phyloP scores from a whole-genome alignment of 2,797 vertebrate species.

The Microchirus variegatus region DNA sequence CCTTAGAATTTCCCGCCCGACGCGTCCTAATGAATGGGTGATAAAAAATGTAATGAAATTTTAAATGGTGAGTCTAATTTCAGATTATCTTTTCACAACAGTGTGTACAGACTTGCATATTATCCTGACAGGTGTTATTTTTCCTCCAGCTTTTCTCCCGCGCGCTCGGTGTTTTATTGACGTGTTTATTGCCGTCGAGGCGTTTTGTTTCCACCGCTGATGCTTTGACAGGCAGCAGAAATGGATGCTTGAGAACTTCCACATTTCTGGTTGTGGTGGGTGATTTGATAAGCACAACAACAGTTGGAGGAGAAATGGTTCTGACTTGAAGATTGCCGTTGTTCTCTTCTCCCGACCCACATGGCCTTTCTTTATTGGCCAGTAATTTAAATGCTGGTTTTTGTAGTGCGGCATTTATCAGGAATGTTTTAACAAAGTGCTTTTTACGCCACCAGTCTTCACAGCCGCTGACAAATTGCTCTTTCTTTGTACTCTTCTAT shows the following conservation, averaged over 20 bases:
- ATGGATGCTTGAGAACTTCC: conserved; percentile 17
- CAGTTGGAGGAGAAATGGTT: not conserved
- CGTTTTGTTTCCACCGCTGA: conserved; percentile 16
- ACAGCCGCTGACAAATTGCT: conserved; percentile 53
- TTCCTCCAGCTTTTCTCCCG: conserved; percentile 25
- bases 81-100: conserved; percentile 16
- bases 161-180: conserved; percentile 40
- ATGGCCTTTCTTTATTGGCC: conserved; percentile 17
- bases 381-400: conserved; percentile 37
- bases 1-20: conserved; percentile 21
- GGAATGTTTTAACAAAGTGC: conserved; percentile 52
- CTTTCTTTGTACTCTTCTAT: conserved; percentile 45
- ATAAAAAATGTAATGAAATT: conserved; percentile 53
- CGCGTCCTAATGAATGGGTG: conserved; percentile 33
- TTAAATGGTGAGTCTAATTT: conserved; percentile 16
- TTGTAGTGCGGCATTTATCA: conserved; percentile 45
- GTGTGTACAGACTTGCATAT: conserved; percentile 24
- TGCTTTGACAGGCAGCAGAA: conserved; percentile 41
- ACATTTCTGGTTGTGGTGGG: not conserved
- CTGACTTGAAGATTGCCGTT: not conserved
- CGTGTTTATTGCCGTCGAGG: not conserved
- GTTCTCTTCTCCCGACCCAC: conserved; percentile 9
- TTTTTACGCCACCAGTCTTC: conserved; percentile 30
- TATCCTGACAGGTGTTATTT: conserved; percentile 23
- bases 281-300: not conserved